Conservation (phyloP, 2,797 vertebrate species). For the Notolepis coatsorum region DNA sequence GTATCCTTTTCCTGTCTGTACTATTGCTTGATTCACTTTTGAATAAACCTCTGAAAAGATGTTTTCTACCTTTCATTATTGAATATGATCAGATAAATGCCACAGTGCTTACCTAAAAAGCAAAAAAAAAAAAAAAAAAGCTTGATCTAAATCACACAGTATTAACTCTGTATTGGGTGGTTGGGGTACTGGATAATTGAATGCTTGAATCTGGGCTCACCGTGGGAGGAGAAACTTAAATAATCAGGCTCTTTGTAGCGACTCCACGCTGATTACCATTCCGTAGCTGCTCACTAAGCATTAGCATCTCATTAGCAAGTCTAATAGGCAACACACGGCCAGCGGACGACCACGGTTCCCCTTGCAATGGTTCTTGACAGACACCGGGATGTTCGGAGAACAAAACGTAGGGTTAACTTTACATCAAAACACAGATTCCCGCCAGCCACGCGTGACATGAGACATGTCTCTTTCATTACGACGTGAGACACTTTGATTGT, state of each 20-base stretch:
- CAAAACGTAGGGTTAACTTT: constrained; percentile 39
- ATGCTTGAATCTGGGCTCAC: constrained; percentile 41
- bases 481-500: constrained; percentile 26
- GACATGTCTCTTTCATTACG: constrained; percentile 43
- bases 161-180: too few species aligned
- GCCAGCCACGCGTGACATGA: constrained; percentile 28
- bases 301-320: constrained; percentile 83
- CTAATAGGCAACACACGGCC: constrained; percentile 65
- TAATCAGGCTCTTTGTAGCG: constrained; percentile 75
- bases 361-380: constrained; percentile 32
- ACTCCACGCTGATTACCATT: constrained; percentile 75
- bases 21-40: too few species aligned
- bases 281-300: constrained; percentile 64
- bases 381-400: constrained; percentile 23
- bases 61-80: too few species aligned
- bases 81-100: too few species aligned
- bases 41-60: too few species aligned
- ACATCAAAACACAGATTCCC: constrained; percentile 43
- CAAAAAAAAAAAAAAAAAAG: too few species aligned
- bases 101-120: too few species aligned
- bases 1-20: too few species aligned
- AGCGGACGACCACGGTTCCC: constrained; percentile 46
- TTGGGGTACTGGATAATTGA: constrained; percentile 32
- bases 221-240: constrained; percentile 53
- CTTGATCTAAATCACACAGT: too few species aligned